phyloP scores from a whole-genome alignment of 2,888 invertebrate species.

The Maniola hyperantus region DNA sequence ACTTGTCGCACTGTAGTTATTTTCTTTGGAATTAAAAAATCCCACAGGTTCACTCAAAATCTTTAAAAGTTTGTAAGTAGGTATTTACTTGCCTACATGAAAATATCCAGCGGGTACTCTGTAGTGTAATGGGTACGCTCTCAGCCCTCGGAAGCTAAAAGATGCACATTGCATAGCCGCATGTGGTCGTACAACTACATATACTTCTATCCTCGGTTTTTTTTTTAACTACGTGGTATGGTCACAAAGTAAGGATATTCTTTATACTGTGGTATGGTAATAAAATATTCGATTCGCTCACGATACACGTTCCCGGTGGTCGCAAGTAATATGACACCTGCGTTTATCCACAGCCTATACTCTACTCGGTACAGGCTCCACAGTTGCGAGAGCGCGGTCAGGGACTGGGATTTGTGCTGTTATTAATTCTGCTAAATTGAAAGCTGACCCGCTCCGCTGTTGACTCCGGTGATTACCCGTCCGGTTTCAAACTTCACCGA shows the following conservation, averaged over 20 bases:
- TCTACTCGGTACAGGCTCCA: not conserved
- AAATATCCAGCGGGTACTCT: too few relatives aligned
- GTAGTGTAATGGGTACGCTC: too few relatives aligned
- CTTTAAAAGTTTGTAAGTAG: too few relatives aligned
- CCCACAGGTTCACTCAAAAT: too few relatives aligned
- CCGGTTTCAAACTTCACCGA: conserved; percentile 42
- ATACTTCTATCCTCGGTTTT: not conserved
- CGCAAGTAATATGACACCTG: conserved; percentile 42
- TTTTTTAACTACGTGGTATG: not conserved
- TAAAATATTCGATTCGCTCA: conserved; percentile 4
- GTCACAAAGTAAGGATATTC: not conserved
- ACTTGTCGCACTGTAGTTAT: too few relatives aligned
- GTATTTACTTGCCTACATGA: too few relatives aligned
- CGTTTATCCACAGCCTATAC: conserved; percentile 35
- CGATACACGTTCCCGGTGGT: conserved; percentile 26
- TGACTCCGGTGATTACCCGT: conserved; percentile 45
- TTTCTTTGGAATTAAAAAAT: too few relatives aligned
- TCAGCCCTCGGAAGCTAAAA: too few relatives aligned
- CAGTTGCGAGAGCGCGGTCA: conserved; percentile 41
- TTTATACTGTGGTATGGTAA: not conserved
- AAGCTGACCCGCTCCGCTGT: conserved; percentile 57
- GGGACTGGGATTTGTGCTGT: conserved; percentile 55
- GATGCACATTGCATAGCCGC: too few relatives aligned
- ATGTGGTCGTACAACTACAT: not conserved
- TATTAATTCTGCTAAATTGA: conserved; percentile 70